Conservation (phyloP, 2,113 vertebrate genomes). For the Plecotus auritus region DNA sequence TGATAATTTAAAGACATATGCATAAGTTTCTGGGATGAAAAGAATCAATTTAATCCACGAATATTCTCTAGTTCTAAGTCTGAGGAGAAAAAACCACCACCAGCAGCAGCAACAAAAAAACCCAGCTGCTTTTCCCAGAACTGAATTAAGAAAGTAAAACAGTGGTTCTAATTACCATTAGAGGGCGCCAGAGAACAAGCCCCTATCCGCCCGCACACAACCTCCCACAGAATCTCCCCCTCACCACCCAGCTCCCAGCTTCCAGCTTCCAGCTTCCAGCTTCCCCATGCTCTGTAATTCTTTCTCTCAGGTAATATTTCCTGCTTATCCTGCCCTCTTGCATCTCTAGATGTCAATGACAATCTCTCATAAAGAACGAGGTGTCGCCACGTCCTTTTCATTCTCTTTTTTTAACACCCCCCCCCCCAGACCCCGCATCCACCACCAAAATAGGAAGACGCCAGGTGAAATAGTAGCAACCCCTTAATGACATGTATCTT, state of each 20-base stretch:
- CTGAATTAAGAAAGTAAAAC: slow-evolving; percentile 4
- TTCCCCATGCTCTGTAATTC: slow-evolving; percentile 2
- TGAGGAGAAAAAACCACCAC: neutral
- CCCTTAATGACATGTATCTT: neutral
- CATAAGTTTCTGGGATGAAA: slow-evolving; percentile 23
- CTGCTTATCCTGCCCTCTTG: slow-evolving; percentile 12
- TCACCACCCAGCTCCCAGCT: neutral
- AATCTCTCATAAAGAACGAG: slow-evolving; percentile 31
- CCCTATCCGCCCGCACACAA: neutral
- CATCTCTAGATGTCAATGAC: neutral
- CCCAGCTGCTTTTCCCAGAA: neutral
- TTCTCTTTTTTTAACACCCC: neutral
- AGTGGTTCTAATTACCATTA: slow-evolving; percentile 46
- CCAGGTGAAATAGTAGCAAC: neutral
- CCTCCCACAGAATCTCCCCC: neutral
- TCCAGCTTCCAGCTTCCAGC: neutral
- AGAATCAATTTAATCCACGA: neutral
- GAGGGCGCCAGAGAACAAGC: slow-evolving; percentile 77
- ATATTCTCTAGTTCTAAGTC: slow-evolving; percentile 10
- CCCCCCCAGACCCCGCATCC: neutral
- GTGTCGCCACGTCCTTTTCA: neutral
- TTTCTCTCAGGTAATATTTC: slow-evolving; percentile 59
- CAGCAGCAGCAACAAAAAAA: slow-evolving; percentile 37
- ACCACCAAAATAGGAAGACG: neutral
- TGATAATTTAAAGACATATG: slow-evolving; percentile 16